Conservation (phyloP, 2,797 vertebrate genomes). For the Enteromius paludinosus region DNA sequence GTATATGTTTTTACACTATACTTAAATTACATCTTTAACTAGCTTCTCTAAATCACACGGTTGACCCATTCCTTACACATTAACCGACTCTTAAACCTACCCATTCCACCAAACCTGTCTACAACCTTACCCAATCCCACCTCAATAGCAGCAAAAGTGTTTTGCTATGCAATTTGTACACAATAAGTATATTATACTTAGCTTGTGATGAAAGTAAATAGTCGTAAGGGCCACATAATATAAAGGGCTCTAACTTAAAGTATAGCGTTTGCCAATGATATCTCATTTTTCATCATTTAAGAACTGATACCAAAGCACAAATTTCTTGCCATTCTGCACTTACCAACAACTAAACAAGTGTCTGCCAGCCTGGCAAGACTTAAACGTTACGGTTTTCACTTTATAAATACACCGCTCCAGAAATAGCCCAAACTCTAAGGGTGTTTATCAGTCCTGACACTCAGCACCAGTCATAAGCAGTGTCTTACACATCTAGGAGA, state of each 20-base stretch:
- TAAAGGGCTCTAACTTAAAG: too few relatives aligned
- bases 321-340: not conserved
- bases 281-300: not conserved
- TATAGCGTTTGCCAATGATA: not conserved
- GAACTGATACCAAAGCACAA: not conserved
- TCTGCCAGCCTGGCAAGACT: not conserved
- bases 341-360: not conserved
- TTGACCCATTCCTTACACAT: too few relatives aligned
- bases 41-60: too few relatives aligned
- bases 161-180: too few relatives aligned
- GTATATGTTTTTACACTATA: too few relatives aligned
- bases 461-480: conserved; percentile 28
- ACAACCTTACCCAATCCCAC: too few relatives aligned
- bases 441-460: conserved; percentile 30
- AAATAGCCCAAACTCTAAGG: conserved; percentile 14
- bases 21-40: too few relatives aligned
- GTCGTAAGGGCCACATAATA: too few relatives aligned
- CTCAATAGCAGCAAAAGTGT: too few relatives aligned
- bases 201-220: too few relatives aligned
- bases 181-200: not conserved
- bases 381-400: not conserved
- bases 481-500: conserved; percentile 29
- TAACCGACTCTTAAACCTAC: too few relatives aligned
- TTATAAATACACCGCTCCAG: conserved; percentile 22
- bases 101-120: too few relatives aligned